These are phyloP conservation scores for Euproctis similis DNA, from an alignment of 2,888 invertebrate genomes.

Conservation along the genomic window DNA sequence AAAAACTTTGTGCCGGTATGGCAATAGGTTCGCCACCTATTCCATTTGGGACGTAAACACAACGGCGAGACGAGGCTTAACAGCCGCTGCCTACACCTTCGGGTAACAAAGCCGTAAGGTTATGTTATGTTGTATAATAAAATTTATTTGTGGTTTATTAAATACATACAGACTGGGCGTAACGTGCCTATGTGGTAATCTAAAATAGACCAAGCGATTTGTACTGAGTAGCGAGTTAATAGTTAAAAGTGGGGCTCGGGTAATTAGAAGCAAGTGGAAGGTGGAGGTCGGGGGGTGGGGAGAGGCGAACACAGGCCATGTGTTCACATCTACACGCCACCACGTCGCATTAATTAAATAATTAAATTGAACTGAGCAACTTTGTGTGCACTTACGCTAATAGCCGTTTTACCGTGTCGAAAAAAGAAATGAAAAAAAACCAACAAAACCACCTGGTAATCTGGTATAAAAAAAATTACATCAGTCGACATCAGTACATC, in stretches of 20 bases:
- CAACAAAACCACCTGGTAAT: conserved; percentile 28
- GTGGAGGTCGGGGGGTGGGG: conserved; percentile 38
- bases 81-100: no score
- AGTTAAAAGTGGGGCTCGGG: conserved; percentile 49
- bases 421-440: conserved; percentile 32
- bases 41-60: no score
- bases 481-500: conserved; percentile 25
- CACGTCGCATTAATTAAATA: conserved; percentile 39
- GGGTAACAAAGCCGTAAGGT: no score
- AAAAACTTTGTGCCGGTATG: no score
- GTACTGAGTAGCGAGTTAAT: conserved; percentile 46
- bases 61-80: no score
- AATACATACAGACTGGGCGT: conserved; percentile 7
- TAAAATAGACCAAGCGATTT: conserved; percentile 49
- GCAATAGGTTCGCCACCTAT: no score
- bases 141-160: conserved; percentile 7
- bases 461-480: conserved; percentile 27
- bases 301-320: conserved; percentile 33
- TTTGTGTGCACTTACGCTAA: conserved; percentile 35
- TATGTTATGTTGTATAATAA: conserved; percentile 15
- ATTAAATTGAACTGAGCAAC: conserved; percentile 43
- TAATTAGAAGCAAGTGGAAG: conserved; percentile 60
- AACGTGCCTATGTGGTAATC: conserved; percentile 26
- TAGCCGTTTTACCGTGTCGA: conserved; percentile 27
- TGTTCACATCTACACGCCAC: conserved; percentile 22